These are phyloP conservation scores for Chloroceryle amazona DNA, from an alignment of 2,797 vertebrate genomes.

Conservation along the genomic window DNA sequence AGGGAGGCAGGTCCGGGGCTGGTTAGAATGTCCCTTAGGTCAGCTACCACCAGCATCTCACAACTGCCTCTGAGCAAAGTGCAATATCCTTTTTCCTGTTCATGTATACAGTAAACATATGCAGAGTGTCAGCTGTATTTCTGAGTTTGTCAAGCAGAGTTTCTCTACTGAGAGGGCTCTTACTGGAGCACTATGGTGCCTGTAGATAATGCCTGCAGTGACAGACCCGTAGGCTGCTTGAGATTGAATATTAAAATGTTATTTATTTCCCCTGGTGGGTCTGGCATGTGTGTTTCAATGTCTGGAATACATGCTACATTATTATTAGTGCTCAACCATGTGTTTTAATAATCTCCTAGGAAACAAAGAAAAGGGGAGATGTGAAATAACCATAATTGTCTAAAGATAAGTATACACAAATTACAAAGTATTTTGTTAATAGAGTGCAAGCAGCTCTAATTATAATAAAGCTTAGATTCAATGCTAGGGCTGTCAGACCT, in stretches of 20 bases:
- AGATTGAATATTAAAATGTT: slow-evolving; percentile 66
- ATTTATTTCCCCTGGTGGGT: slow-evolving; percentile 70
- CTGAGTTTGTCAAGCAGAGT: slow-evolving; percentile 72
- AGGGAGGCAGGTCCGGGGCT: background rate
- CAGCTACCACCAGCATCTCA: background rate
- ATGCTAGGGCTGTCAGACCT: background rate
- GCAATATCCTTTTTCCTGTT: background rate
- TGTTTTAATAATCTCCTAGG: slow-evolving; percentile 48
- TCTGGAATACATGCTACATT: slow-evolving; percentile 51
- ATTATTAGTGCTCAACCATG: slow-evolving; percentile 18
- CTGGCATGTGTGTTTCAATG: slow-evolving; percentile 55
- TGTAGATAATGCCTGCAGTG: slow-evolving; percentile 5
- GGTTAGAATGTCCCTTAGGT: background rate
- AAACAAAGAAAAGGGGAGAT: background rate
- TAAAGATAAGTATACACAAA: slow-evolving; percentile 27
- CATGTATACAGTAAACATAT: background rate
- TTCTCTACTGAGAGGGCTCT: slow-evolving; percentile 57
- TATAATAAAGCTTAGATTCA: background rate
- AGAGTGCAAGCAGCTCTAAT: slow-evolving; percentile 14
- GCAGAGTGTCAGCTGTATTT: slow-evolving; percentile 10
- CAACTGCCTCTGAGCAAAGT: background rate
- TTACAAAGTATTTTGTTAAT: slow-evolving; percentile 14
- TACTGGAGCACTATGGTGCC: background rate
- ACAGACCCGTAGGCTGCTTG: slow-evolving; percentile 47
- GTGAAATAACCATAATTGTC: background rate